Percentiles rank a stretch among this genome's conserved stretches.
Conservation (phyloP, 1,140 invertebrate genomes). For the Adelges cooleyi region DNA sequence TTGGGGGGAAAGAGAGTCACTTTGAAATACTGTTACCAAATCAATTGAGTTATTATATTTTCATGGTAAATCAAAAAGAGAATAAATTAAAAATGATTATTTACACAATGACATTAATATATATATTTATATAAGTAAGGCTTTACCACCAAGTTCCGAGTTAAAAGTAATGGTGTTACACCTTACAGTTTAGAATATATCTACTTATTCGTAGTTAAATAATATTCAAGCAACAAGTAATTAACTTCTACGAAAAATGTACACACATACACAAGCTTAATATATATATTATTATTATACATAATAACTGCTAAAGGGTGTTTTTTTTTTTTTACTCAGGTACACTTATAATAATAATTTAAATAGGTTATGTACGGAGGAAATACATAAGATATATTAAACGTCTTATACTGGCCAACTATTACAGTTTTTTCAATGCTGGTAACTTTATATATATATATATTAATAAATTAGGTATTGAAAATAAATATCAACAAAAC, state of each 20-base stretch:
- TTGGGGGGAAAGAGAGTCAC: no score
- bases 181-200: conserved; percentile 18
- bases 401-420: conserved; percentile 18
- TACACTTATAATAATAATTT: conserved; percentile 9
- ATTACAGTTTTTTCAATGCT: conserved; percentile 4
- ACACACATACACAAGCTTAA: neutral
- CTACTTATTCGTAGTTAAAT: neutral
- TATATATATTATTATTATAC: neutral
- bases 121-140: no score
- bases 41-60: no score
- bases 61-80: conserved; percentile 10
- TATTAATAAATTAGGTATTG: no score
- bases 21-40: no score
- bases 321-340: conserved; percentile 12
- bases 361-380: conserved; percentile 10
- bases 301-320: neutral
- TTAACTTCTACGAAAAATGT: no score
- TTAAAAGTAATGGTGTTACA: conserved; percentile 15
- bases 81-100: conserved; percentile 2
- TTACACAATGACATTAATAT: neutral
- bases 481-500: no score
- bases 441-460: no score
- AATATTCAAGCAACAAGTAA: no score
- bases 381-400: conserved; percentile 16
- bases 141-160: neutral